A percentile compares a stretch with the other conserved stretches of the same genome.
These are phyloP conservation scores for Agonopterix alstromeriana DNA, from an alignment of 2,888 invertebrate species.

Conservation along the genomic window DNA sequence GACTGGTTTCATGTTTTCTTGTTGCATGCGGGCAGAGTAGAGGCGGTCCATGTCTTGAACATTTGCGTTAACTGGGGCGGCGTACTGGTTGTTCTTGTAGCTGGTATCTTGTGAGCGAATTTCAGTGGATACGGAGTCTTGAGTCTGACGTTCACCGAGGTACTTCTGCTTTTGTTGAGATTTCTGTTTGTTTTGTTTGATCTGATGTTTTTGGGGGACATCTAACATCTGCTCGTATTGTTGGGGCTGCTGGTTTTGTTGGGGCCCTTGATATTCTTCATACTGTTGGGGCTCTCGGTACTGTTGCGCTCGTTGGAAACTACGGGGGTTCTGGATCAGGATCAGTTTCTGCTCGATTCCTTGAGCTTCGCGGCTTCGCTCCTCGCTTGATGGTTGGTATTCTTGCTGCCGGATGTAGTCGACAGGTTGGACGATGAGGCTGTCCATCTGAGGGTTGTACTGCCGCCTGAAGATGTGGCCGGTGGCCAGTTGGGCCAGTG, in stretches of 20 bases:
- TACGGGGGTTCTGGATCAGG: neutral
- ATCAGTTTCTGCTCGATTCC: neutral
- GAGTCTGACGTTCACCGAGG: slow-evolving; percentile 1
- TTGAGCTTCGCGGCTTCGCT: neutral
- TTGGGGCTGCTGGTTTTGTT: neutral
- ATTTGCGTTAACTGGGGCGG: slow-evolving; percentile 11
- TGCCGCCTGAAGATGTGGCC: slow-evolving; percentile 51
- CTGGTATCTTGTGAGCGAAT: slow-evolving; percentile 16
- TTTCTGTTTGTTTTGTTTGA: neutral
- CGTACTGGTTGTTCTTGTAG: slow-evolving; percentile 15
- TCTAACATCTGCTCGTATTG: neutral
- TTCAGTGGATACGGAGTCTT: slow-evolving; percentile 18
- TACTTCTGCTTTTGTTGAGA: neutral
- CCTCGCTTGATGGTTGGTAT: neutral
- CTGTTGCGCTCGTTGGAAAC: neutral
- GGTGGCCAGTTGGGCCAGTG: slow-evolving; percentile 41
- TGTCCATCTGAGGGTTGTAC: slow-evolving; percentile 23
- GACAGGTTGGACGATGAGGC: slow-evolving; percentile 29
- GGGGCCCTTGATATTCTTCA: neutral
- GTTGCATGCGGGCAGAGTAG: slow-evolving; percentile 18
- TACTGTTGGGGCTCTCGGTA: neutral
- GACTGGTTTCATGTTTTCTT: slow-evolving; percentile 17
- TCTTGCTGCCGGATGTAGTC: slow-evolving; percentile 30
- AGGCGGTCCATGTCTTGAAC: slow-evolving; percentile 25
- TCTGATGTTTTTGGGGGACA: neutral